Evolutionary conservation across 2,113 vertebrate genomes (phyloP), one percentile per base, ranked within the genome.

Genomic region (Archilochus colubris): DNA sequence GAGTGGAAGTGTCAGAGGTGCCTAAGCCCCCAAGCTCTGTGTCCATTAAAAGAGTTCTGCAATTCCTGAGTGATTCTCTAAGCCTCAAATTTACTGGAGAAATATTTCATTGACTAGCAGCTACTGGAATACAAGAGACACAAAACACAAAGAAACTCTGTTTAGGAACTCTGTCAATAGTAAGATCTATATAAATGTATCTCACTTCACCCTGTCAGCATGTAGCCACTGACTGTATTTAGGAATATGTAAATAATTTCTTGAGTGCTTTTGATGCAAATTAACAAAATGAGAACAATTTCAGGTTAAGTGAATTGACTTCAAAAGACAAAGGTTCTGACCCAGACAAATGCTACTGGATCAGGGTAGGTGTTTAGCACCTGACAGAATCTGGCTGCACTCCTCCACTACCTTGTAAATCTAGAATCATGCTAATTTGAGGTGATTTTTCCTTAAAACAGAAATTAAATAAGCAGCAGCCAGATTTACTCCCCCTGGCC

Each of bases 141-240:
- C 73, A 92, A 97, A 82, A 84, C n/a, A 82, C 14, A 83, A 44
- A 66, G 72, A 74, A 93, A 83, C 33, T 33, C 57, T 86, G 76
- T 72, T 83, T 81, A 78, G 77, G 73, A 91, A 53, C 50, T 58
- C 53, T 55, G 74, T 92, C 91, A 93, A 85, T 91, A 93, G 87
- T 58, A 87, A 95, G 94, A 96, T 89, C 89, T 70, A 87, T 76
- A 82, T 6, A 82, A 84, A 78, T 50, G 48, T 63, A 94, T 94
- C 91, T 78, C 64, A 44, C 58, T 78, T 89, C 73, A 87, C 40
- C 66, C 86, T 92, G 81, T 76, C 77, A 91, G 83, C 69, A 89
- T 84, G 62, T 44, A 84, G 62, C 15, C 78, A 85, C 62, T 54
- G 70, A 82, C 46, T 73, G 58, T 33, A 48, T 62, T 95, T 73